Conservation (phyloP, 2,797 vertebrate species). For the Champsocephalus esox region DNA sequence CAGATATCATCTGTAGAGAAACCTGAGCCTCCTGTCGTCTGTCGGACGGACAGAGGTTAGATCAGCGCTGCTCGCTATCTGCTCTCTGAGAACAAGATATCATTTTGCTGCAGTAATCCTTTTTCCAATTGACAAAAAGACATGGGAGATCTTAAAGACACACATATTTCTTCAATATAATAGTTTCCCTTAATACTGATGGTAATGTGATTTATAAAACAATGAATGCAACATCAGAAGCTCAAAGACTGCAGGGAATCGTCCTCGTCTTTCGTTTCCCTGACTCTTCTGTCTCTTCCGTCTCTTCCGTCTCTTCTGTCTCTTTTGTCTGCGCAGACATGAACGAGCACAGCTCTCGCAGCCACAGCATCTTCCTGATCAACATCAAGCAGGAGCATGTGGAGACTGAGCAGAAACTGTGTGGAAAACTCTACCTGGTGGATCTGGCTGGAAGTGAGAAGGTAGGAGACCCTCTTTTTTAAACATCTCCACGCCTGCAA, state of each 20-base stretch:
- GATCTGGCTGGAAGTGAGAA: conserved; percentile 97
- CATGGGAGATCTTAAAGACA: no score
- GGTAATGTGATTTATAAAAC: no score
- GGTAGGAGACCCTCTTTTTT: conserved; percentile 69
- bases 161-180: background rate
- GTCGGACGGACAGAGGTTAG: conserved; percentile 5
- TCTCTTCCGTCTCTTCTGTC: conserved; percentile 13
- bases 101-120: no score
- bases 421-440: conserved; percentile 95
- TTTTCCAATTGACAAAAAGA: no score
- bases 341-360: conserved; percentile 99
- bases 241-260: background rate
- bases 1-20: conserved; percentile 60
- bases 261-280: background rate
- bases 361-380: conserved; percentile 98
- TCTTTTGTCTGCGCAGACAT: conserved; percentile 80
- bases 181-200: no score
- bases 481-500: background rate
- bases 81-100: background rate
- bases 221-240: background rate
- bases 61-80: conserved; percentile 16
- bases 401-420: conserved; percentile 95
- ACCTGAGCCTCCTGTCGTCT: conserved; percentile 49
- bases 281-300: conserved; percentile 1
- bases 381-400: conserved; percentile 98